Percentiles rank a stretch among this genome's conserved stretches.
Evolutionary conservation across 2,797 vertebrate species (phyloP).

Genomic region (Ispidina picta): DNA sequence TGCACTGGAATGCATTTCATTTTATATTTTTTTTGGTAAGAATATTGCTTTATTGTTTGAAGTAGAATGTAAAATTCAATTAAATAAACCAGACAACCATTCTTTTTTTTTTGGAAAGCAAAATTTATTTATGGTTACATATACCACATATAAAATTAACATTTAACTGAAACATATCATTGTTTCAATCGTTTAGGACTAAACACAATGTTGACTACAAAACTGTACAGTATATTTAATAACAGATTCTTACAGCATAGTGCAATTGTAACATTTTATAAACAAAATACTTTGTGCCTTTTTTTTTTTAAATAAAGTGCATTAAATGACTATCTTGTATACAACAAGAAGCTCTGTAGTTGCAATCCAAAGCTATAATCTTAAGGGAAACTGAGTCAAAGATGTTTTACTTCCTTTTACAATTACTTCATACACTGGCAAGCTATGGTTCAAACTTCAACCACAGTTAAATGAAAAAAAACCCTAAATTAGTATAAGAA

Average conservation of each 20-base stretch:
- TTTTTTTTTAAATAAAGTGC: slow-evolving; percentile 67
- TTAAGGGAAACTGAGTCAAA: slow-evolving; percentile 27
- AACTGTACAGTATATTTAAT: slow-evolving; percentile 51
- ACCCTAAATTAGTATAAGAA: slow-evolving; percentile 14
- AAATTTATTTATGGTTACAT: slow-evolving; percentile 63
- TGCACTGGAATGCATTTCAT: not conserved
- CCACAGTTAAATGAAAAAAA: not conserved
- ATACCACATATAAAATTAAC: slow-evolving; percentile 64
- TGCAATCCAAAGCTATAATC: slow-evolving; percentile 47
- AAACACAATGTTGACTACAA: slow-evolving; percentile 59
- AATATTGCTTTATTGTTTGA: not conserved
- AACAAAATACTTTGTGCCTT: slow-evolving; percentile 67
- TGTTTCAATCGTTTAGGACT: slow-evolving; percentile 58
- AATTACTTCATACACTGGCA: slow-evolving; percentile 26
- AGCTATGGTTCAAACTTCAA: slow-evolving; percentile 52
- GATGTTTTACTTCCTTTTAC: slow-evolving; percentile 37
- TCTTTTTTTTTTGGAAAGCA: slow-evolving; percentile 48
- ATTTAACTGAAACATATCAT: slow-evolving; percentile 44
- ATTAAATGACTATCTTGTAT: slow-evolving; percentile 41
- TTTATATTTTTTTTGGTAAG: not conserved
- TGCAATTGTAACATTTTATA: slow-evolving; percentile 59
- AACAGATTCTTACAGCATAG: slow-evolving; percentile 45
- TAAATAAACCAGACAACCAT: not conserved
- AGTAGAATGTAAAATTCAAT: not conserved
- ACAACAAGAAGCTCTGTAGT: slow-evolving; percentile 62